Percentiles rank a stretch among this genome's conserved stretches.
Conservation (phyloP, 2,797 vertebrate genomes). For the Sebastes alutus region DNA sequence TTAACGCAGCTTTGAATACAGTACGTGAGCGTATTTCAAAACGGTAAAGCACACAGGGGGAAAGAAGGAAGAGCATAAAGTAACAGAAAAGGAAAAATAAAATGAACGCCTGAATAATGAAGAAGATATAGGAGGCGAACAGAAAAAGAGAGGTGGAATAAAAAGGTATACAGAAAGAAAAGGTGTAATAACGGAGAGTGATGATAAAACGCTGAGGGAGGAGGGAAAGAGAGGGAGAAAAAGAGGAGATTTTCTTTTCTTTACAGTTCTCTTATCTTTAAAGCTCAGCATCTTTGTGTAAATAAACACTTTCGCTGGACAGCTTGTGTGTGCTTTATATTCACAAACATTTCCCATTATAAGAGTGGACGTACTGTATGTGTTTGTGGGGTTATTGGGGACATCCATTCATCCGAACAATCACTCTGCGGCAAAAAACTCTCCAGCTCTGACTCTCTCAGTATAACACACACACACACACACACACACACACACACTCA, state of each 20-base stretch:
- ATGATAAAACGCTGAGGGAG: not conserved
- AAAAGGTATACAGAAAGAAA: not conserved
- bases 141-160: not conserved
- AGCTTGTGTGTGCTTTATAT: slow-evolving; percentile 3
- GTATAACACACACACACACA: slow-evolving; percentile 9
- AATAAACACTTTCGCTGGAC: slow-evolving; percentile 6
- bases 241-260: not conserved
- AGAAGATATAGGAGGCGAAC: not conserved
- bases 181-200: not conserved
- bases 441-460: not conserved
- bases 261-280: slow-evolving; percentile 15
- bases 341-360: not conserved
- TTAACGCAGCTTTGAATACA: not conserved
- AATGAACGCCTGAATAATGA: not conserved
- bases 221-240: not conserved
- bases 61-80: not conserved
- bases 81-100: not conserved
- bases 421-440: slow-evolving; percentile 60
- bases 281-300: not conserved
- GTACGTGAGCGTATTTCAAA: not conserved
- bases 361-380: not conserved
- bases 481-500: slow-evolving; percentile 8
- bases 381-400: slow-evolving; percentile 18
- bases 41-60: not conserved
- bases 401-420: slow-evolving; percentile 48